Evolutionary conservation across 2,797 vertebrate species (phyloP), one percentile per base, ranked within the genome.

Genomic region (Chloroceryle amazona): DNA sequence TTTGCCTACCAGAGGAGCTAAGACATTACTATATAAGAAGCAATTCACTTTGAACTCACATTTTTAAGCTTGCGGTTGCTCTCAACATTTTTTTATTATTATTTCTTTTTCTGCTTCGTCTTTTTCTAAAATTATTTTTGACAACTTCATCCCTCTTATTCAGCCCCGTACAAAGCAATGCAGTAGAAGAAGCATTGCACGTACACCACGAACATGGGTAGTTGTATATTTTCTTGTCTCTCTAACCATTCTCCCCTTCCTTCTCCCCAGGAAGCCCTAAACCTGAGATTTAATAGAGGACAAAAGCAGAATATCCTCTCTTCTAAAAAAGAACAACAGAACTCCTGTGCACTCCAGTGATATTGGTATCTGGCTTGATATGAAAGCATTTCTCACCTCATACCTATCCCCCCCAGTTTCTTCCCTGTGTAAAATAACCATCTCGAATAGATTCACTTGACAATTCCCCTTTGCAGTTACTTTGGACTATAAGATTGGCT

Each of bases 51-150:
- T 80, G 70, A 92, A 93, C 60, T 92, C 41, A 2, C 13, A 76
- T 84, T 92, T 93, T 92, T 46, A 78, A 89, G 46, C 57, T 82
- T 78, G 65, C 52, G 91, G 75, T 57, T 78, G 68, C 47, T 87
- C 65, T 86, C 60, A 46, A 6, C 13, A 4, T 79, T 57, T 72
- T 5, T 28, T 66, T 10, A 31, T 37, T 37, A 37, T 70, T 89
- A 84, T 74, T 65, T 10, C 3, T 14, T 70, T 89, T 94, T 93
- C 54, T 91, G 15, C 61, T 93, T 89, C 57, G 28, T 80, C 41
- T 92, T 92, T 82, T 82, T 42, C 65, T 29, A 26, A 61, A 71
- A 81, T 71, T 67, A 86, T 93, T 93, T 96, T 89, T 92, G 84
- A 91, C 81, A 81, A 10, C 12, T 86, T 61, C 0, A 0, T 87